Evolutionary conservation across 2,113 vertebrate species (phyloP).

Genomic region (Madoqua kirkii): DNA sequence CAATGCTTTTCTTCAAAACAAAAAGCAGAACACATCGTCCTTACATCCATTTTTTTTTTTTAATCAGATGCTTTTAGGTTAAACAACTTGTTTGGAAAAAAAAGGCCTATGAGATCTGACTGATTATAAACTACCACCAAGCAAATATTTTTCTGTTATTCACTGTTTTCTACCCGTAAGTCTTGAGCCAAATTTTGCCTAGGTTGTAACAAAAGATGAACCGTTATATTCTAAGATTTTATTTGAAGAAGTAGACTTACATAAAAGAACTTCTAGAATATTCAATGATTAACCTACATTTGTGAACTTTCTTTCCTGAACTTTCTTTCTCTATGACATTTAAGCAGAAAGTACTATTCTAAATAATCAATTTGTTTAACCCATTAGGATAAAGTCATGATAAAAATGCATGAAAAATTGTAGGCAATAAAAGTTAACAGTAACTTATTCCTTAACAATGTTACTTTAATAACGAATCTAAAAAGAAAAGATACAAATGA

Average conservation of each 20-base stretch:
- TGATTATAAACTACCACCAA: background rate
- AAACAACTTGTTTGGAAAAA: background rate
- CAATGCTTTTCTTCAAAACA: constrained; percentile 14
- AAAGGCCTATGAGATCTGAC: background rate
- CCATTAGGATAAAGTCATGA: background rate
- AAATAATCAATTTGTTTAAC: background rate
- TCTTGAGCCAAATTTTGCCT: background rate
- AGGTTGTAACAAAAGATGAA: background rate
- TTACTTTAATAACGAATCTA: background rate
- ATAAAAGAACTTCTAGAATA: background rate
- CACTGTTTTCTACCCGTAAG: background rate
- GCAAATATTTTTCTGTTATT: background rate
- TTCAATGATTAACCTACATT: background rate
- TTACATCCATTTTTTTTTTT: background rate
- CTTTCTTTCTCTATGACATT: background rate
- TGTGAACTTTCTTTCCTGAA: background rate
- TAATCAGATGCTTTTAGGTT: background rate
- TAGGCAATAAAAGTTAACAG: background rate
- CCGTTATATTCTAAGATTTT: background rate
- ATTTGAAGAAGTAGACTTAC: background rate
- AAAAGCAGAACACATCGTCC: background rate
- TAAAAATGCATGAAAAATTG: background rate
- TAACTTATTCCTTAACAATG: background rate
- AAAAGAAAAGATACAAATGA: background rate
- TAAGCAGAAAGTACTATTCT: background rate